A percentile compares a stretch with the other conserved stretches of the same genome.
These are phyloP conservation scores for Spermophilus dauricus DNA, from an alignment of 2,113 vertebrate species.

Conservation along the genomic window DNA sequence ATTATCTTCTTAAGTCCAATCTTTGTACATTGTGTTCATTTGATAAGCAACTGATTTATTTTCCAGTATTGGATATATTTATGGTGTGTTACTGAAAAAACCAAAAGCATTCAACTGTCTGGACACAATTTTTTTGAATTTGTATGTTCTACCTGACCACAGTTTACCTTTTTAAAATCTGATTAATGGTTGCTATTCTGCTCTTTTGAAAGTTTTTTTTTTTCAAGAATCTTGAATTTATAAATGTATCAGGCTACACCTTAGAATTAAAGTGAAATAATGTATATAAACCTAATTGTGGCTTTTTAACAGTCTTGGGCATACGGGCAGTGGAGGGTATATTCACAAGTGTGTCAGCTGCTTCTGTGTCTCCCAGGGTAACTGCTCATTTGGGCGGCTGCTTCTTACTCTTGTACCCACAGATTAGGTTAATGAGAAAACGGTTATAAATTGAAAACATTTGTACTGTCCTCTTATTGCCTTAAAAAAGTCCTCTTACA, in stretches of 20 bases:
- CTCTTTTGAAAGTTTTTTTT: conserved; percentile 63
- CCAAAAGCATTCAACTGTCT: conserved; percentile 68
- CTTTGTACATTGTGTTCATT: conserved; percentile 78
- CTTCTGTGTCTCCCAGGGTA: background rate
- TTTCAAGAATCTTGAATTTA: conserved; percentile 70
- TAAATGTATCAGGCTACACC: conserved; percentile 74
- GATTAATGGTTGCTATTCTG: conserved; percentile 77
- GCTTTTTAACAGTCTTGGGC: conserved; percentile 41
- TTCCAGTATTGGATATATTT: background rate
- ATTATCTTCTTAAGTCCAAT: background rate
- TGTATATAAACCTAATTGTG: conserved; percentile 68
- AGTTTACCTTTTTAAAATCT: conserved; percentile 81
- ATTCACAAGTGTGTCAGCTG: background rate
- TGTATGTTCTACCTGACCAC: background rate
- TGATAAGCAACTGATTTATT: conserved; percentile 53
- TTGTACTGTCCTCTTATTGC: background rate
- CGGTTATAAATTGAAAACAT: background rate
- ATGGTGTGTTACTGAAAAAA: conserved; percentile 71
- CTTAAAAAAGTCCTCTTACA: conserved; percentile 1
- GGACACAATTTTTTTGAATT: conserved; percentile 53
- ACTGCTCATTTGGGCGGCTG: background rate
- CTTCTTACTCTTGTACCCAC: background rate
- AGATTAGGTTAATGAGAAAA: background rate
- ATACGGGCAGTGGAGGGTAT: background rate
- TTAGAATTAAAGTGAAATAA: conserved; percentile 69